These are phyloP conservation scores for Pectinophora gossypiella DNA, from an alignment of 1,140 invertebrate genomes.

Conservation along the genomic window DNA sequence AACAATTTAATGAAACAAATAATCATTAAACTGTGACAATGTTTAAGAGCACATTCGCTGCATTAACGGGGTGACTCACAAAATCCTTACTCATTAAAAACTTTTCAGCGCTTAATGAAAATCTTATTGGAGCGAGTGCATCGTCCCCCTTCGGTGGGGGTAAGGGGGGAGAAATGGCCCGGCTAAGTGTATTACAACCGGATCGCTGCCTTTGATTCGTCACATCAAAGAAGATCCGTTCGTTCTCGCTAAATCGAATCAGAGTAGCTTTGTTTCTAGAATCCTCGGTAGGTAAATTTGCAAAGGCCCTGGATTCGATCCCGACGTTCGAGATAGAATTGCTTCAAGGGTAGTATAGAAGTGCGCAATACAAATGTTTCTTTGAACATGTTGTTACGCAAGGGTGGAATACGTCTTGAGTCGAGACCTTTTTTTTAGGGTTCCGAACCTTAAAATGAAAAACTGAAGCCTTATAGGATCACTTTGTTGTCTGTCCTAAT, in stretches of 20 bases:
- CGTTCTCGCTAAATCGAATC: slow-evolving; percentile 57
- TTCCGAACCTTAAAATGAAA: too few species aligned
- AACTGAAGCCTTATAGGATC: too few species aligned
- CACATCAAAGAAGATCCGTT: slow-evolving; percentile 66
- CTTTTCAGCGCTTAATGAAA: slow-evolving; percentile 70
- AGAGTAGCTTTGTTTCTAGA: slow-evolving; percentile 51
- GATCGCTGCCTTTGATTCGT: slow-evolving; percentile 71
- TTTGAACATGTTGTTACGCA: too few species aligned
- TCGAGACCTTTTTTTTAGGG: too few species aligned
- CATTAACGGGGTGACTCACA: slow-evolving; percentile 11
- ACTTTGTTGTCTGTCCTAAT: too few species aligned
- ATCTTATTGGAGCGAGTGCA: slow-evolving; percentile 67
- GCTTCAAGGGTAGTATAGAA: too few species aligned
- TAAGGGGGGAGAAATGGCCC: slow-evolving; percentile 53
- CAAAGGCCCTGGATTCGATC: slow-evolving; percentile 27
- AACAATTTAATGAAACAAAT: too few species aligned
- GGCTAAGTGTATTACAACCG: slow-evolving; percentile 67
- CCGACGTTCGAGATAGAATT: too few species aligned
- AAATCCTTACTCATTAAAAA: slow-evolving; percentile 63
- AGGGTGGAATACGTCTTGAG: too few species aligned
- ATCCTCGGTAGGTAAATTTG: slow-evolving; percentile 19
- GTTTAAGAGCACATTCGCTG: neutral
- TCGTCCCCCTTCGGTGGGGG: slow-evolving; percentile 9
- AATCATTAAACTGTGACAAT: too few species aligned
- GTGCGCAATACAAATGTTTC: too few species aligned